Conservation (phyloP, 2,888 invertebrate species). For the Mellilla xanthometata region DNA sequence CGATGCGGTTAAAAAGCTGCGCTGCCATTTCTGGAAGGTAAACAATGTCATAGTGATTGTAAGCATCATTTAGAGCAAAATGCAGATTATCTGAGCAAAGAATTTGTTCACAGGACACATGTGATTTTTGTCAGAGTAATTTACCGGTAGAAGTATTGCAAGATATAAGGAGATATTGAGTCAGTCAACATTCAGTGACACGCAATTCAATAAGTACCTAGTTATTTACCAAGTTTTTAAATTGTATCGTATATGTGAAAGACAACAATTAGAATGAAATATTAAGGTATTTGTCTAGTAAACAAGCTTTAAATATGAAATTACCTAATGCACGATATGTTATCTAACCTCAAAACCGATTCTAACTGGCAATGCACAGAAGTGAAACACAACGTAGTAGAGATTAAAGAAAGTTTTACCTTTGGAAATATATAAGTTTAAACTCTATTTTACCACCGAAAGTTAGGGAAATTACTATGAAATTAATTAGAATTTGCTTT, state of each 20-base stretch:
- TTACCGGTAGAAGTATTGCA: conserved; percentile 13
- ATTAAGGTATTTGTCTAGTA: too few species aligned
- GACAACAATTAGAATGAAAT: too few species aligned
- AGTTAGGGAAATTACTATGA: conserved; percentile 3
- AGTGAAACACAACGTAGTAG: too few species aligned
- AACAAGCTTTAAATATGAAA: conserved; percentile 25
- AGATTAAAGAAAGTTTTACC: too few species aligned
- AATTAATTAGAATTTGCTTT: too few species aligned
- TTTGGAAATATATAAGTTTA: too few species aligned
- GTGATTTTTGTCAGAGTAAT: too few species aligned
- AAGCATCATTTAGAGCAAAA: too few species aligned
- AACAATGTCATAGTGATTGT: neutral
- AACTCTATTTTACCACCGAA: neutral
- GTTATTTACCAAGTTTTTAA: too few species aligned
- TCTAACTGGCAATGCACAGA: neutral
- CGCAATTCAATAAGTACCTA: neutral
- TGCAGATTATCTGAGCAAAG: too few species aligned
- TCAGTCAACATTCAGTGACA: conserved; percentile 10
- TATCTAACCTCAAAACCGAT: conserved; percentile 63
- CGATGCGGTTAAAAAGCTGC: conserved; percentile 93
- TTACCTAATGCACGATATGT: conserved; percentile 53
- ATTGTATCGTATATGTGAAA: too few species aligned
- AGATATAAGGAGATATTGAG: conserved; percentile 18
- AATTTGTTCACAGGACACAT: too few species aligned
- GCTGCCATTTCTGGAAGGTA: conserved; percentile 82